Base-by-base conservation (phyloP, 2,888 invertebrate genomes). In the Pecten maximus region DNA sequence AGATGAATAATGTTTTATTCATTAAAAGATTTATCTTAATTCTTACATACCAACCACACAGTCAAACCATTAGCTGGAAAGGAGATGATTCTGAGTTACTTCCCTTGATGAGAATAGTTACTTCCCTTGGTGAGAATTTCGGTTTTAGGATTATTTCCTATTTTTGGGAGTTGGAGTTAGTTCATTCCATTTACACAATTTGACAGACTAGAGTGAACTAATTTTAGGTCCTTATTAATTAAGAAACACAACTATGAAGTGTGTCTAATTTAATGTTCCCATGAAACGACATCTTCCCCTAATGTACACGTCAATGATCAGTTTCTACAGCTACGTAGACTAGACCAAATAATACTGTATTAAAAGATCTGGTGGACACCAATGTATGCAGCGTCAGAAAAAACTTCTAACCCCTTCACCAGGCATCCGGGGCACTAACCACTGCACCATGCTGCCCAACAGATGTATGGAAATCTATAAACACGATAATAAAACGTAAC, bases 261-360 rank as follows among this genome's bases (percentile, higher is more conserved):
- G 28, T 28, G 35, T 8, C 35, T 74, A 74, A 35, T 35, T 35
- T 74, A 35, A 10, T 74, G 35, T 74, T 23, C 35, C 10, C 35
- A 74, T 23, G 12, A 15, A 74, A 23, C 28, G 35, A 28, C 74
- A 74, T 35, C 28, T 74, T 28, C 28, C 35, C 35, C 74, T 35
- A 28, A 12, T 10, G n/a, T n/a, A n/a, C n/a, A n/a, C n/a, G n/a
- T n/a, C n/a, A n/a, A n/a, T n/a, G n/a, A n/a, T n/a, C n/a, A n/a
- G 1, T 74, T 74, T 35, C 74, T 74, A 74, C 74, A 74, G 35
- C 74, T 74, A 8, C 12, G 74, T 74, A 28, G 35, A 74, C 74
- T 74, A 74, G 74, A 74, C 74, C 28, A 74, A 74, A 74, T 74
- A 74, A 74, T 74, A 74, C 74, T 74, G 74, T 74, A 35, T 74